Evolutionary conservation across 2,888 invertebrate genomes (phyloP), one percentile per base, ranked within the genome.

Genomic region (Lycia hirtaria): DNA sequence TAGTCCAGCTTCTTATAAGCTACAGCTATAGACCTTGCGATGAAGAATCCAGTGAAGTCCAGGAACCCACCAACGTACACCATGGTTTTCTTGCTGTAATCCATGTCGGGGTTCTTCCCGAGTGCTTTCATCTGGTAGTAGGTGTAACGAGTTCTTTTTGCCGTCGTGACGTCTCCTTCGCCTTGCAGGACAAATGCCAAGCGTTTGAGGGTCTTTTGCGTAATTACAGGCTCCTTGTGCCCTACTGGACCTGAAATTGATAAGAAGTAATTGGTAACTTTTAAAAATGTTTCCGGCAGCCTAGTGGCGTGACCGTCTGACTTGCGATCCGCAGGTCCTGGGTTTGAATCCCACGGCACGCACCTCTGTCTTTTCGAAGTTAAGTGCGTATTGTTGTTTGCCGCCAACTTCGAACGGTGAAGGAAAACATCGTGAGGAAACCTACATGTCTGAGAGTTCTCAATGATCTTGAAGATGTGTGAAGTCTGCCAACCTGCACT

Each of bases 41-140:
- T 59, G 0, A 76, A 68, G 35, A 76, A 76, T 4, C 41, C 67
- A 0, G 85, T 80, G 6, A 77, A 81, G 26, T 88, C 88, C 63
- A 85, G 24, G 47, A 70, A 90, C 0, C 89, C 89, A 0, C 83
- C 83, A 0, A 83, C 75, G 35, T 81, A 89, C 24, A 90, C 2
- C 9, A 83, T 3, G 0, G 86, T 88, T 48, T 73, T 81, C 54
- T 73, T 85, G 0, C 51, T 72, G 48, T 75, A 81, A 65, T 81
- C 73, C 3, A 88, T 49, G 1, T 50, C 19, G 0, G 69, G 56
- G 30, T 85, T 79, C 19, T 72, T 75, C 0, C 74, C 74, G 0
- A 89, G 51, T 0, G 76, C 57, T 24, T 47, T 56, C 62, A 64
- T 62, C 56, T 66, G 54, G 45, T 68, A 82, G 63, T 85, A 88